Evolutionary conservation across 2,113 vertebrate genomes (phyloP), one percentile per base, ranked within the genome.

Genomic region (Brienomyrus longianalis): DNA sequence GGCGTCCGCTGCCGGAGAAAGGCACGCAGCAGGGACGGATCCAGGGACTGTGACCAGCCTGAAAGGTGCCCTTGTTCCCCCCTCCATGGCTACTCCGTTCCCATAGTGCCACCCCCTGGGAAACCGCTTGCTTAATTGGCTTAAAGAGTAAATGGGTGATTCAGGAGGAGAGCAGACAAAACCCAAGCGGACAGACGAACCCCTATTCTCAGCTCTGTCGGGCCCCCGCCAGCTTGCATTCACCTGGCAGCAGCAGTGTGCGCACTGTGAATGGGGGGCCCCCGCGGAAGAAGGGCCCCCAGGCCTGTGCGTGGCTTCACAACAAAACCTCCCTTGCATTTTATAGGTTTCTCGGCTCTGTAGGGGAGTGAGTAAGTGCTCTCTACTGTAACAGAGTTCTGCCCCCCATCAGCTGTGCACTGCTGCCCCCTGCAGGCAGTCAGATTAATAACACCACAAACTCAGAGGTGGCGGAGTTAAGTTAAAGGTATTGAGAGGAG

Each of bases 361-460:
- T 43, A 45, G 23, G 17, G 83, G 45, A 27, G 45, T 45, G 45
- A 2, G 83, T 47, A 48, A 48, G 83, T 2, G 21, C 80, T 6
- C n/a, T 31, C n/a, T 27, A 31, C 48, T 27, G 27, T 86, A 31
- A 31, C 84, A 1, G 4, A 86, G 27, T 47, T 47, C 50, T 51
- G 83, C 23, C 21, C 21, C 50, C 47, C 50, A 45, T 54, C 39
- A 27, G 19, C 80, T 84, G 19, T 48, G 80, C 80, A n/a, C 43
- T 84, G 80, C 80, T 84, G 83, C 83, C 83, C 83, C 45, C 83
- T 84, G 83, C 45, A 48, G 45, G 83, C 83, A 45, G 83, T 8
- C 3, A 15, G 17, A 27, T 2, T 85, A 31, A 85, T 47, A 10
- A 27, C 83, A 31, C 10, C 23, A 27, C 23, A 13, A 35, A 51